phyloP scores from a whole-genome alignment of 2,797 vertebrate genomes.

The Chanos chanos region DNA sequence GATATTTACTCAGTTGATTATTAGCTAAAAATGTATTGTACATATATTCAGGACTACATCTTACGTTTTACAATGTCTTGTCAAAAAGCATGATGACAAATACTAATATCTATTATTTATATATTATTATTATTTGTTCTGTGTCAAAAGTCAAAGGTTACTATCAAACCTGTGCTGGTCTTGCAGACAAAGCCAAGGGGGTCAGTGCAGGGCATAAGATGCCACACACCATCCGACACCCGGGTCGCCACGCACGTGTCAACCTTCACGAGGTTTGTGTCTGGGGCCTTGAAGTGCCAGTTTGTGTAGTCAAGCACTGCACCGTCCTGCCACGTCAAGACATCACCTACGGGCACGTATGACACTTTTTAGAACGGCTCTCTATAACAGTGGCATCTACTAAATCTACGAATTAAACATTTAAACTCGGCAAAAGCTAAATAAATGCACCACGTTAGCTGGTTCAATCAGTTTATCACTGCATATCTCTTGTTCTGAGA shows the following conservation, averaged over 20 bases:
- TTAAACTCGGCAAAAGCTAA: too few species aligned
- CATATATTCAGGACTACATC: too few species aligned
- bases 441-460: too few species aligned
- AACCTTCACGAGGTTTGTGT: conserved; percentile 59
- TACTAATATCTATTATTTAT: background rate
- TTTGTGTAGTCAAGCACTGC: conserved; percentile 79
- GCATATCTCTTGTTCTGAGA: too few species aligned
- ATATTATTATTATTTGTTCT: background rate
- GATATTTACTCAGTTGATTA: too few species aligned
- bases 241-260: conserved; percentile 75
- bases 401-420: too few species aligned
- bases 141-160: background rate
- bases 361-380: background rate
- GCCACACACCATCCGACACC: conserved; percentile 79
- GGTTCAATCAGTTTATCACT: too few species aligned
- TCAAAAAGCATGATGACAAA: background rate
- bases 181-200: conserved; percentile 86
- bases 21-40: too few species aligned
- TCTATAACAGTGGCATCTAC: background rate
- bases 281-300: conserved; percentile 79
- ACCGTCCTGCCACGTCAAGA: conserved; percentile 79
- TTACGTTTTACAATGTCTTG: too few species aligned
- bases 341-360: conserved; percentile 63
- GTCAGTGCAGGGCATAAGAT: conserved; percentile 72
- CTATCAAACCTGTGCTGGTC: conserved; percentile 72